Percentiles rank a stretch among this genome's conserved stretches.
phyloP scores from a whole-genome alignment of 37 sponge, comb jelly and placozoan genomes.

The Aphrocallistes beatrix region DNA sequence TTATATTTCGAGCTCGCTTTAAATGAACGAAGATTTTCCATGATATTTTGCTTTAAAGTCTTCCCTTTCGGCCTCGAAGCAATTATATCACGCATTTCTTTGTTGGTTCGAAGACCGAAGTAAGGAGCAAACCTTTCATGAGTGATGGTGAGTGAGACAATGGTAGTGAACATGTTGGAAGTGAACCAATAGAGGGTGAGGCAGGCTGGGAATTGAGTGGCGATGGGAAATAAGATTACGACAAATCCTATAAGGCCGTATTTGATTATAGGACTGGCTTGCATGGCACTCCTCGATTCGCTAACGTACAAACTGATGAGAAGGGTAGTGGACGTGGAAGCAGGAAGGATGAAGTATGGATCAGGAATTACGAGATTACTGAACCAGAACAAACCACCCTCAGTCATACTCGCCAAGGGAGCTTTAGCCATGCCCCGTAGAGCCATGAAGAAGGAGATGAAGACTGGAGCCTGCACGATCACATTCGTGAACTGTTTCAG shows the following conservation, averaged over 20 bases:
- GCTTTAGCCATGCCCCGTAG: slow-evolving; percentile 47
- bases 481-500: slow-evolving; percentile 42
- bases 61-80: not conserved
- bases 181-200: not conserved
- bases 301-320: not conserved
- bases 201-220: not conserved
- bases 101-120: not conserved
- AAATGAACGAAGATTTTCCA: not conserved
- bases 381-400: slow-evolving; percentile 72
- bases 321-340: slow-evolving; percentile 17
- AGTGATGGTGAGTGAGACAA: not conserved
- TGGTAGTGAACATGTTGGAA: slow-evolving; percentile 14
- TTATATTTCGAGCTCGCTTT: not conserved
- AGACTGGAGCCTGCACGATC: slow-evolving; percentile 50
- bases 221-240: not conserved
- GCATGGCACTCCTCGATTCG: not conserved
- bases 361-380: slow-evolving; percentile 62
- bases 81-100: not conserved
- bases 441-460: slow-evolving; percentile 58
- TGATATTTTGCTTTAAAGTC: not conserved
- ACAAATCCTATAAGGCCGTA: not conserved
- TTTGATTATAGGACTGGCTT: not conserved
- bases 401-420: slow-evolving; percentile 56
- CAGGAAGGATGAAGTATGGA: slow-evolving; percentile 57
- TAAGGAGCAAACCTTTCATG: not conserved